phyloP scores from a whole-genome alignment of 2,113 vertebrate genomes.

The Aegotheles bennettii region DNA sequence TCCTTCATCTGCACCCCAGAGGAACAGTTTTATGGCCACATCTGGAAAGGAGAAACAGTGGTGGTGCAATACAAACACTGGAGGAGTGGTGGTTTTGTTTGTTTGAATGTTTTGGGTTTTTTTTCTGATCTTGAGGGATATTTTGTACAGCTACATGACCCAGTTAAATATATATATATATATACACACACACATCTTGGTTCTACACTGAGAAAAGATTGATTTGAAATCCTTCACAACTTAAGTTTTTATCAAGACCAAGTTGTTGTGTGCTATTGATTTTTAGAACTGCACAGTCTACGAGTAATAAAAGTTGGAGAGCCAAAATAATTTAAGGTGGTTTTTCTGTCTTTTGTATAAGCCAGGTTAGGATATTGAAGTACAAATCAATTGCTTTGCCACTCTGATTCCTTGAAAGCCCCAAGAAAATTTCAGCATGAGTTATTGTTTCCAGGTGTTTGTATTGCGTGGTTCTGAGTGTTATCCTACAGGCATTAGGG shows the following conservation, averaged over 20 bases:
- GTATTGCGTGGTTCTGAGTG: not conserved
- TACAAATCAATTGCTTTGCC: not conserved
- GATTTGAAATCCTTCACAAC: slow-evolving; percentile 38
- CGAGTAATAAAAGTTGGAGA: slow-evolving; percentile 2
- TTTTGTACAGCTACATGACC: slow-evolving; percentile 12
- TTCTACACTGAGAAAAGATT: not conserved
- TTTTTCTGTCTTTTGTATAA: slow-evolving; percentile 17
- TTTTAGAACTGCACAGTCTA: slow-evolving; percentile 15
- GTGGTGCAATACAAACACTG: not conserved
- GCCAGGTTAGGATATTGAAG: not conserved
- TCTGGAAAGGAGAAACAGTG: not conserved
- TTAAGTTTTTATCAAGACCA: slow-evolving; percentile 47
- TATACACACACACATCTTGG: no score
- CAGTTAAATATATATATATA: no score
- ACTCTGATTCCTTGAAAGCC: not conserved
- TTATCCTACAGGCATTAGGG: not conserved
- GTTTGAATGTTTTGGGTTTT: not conserved
- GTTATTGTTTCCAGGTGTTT: not conserved
- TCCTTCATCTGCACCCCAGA: not conserved
- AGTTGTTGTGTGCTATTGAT: slow-evolving; percentile 33
- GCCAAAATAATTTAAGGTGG: slow-evolving; percentile 16
- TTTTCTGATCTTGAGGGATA: not conserved
- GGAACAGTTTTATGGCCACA: not conserved
- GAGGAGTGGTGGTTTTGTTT: not conserved
- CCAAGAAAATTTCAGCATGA: not conserved